Base-by-base conservation (phyloP, 23 tunicate genomes). In the Aplidium turbinatum region DNA sequence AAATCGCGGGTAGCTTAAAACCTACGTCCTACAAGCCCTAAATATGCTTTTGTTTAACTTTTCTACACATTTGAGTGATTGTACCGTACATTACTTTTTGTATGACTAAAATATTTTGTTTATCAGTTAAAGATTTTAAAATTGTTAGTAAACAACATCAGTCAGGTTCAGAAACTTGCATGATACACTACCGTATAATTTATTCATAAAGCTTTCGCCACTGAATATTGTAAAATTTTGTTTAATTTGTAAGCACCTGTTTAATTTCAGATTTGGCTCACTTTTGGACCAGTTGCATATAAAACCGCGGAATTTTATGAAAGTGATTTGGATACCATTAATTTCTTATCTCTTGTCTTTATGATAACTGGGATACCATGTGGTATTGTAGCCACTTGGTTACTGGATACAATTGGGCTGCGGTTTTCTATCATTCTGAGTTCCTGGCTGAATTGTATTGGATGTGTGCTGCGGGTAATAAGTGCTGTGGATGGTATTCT, bases 351-450 rank as follows among this genome's bases (percentile, higher is more conserved):
- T 7, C 79, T 90, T 24, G 81, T 90, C 23, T 90, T 83, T 39
- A 90, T 90, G 97, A 83, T 90, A 19, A 83, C 88, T 71, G 97
- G 97, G 6, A 90, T 90, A 11, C 97, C 97, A 38, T 90, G 97
- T 54, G 97, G 97, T 6, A 71, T 90, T 18, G 60, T 77, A 9
- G 97, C 97, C 9, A 90, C 97, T 3, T 90, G 97, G 97, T 58
- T 90, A 0, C 53, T 90, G 9, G 97, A 90, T 55, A 38, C 85
- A 1, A 30, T 90, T 42, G 97, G 97, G 11, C 79, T 90, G 20
- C 51, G 90, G 11, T 39, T 71, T 24, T 90, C 97, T 0, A 55
- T 90, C 26, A 78, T 90, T 22, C 31, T 83, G 26, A 69, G 97
- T 53, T 85, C 97, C 0, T 90, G 97, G 97, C 53, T 90, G 33